phyloP scores from a whole-genome alignment of 2,113 vertebrate genomes.

The Onychostruthus taczanowskii region DNA sequence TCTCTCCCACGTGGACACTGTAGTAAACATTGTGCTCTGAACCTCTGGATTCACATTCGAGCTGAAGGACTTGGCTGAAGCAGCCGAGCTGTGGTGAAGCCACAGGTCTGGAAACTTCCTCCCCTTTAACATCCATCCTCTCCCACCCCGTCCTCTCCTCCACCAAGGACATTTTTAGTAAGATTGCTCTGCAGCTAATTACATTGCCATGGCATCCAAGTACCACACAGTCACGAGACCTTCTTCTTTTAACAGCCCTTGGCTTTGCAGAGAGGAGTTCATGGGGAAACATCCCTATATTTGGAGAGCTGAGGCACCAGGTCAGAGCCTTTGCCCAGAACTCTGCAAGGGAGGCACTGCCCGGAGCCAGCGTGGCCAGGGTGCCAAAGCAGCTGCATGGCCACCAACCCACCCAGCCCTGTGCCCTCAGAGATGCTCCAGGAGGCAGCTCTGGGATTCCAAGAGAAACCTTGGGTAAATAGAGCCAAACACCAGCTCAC shows the following conservation, averaged over 20 bases:
- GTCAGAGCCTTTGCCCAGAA: not conserved
- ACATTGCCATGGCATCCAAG: slow-evolving; percentile 59
- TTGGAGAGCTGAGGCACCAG: not conserved
- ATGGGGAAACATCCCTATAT: not conserved
- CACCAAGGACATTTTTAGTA: slow-evolving; percentile 60
- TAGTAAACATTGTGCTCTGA: not conserved
- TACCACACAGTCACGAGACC: slow-evolving; percentile 52
- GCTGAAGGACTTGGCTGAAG: not conserved
- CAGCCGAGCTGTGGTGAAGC: not conserved
- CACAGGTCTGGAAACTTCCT: not conserved
- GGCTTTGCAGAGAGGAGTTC: not conserved
- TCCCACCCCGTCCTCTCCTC: not conserved
- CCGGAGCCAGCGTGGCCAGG: not conserved
- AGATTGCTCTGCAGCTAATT: slow-evolving; percentile 44
- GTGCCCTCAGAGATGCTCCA: not conserved
- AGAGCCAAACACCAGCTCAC: not conserved
- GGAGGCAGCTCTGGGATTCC: not conserved
- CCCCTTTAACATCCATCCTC: not conserved
- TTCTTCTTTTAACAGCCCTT: slow-evolving; percentile 28
- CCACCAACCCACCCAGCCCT: not conserved
- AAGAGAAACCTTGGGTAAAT: not conserved
- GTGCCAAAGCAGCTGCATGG: not conserved
- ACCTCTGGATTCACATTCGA: not conserved
- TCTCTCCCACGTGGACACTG: fast-evolving
- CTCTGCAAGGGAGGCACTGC: not conserved